A percentile compares a stretch with the other conserved stretches of the same genome.
phyloP scores from a whole-genome alignment of 2,888 invertebrate species.

The Chaetogeoica ovagalla region DNA sequence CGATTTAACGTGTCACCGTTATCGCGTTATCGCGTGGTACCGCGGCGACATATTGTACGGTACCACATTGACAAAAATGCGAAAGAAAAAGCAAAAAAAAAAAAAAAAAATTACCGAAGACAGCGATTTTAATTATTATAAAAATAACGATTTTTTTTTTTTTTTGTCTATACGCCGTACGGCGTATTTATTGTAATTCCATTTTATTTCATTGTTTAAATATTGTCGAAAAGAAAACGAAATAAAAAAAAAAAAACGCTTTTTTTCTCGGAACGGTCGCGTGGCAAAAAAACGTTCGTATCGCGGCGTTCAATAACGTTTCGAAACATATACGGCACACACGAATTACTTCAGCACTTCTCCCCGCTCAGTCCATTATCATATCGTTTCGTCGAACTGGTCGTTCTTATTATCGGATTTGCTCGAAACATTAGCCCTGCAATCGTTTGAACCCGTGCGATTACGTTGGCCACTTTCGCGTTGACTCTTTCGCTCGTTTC shows the following conservation, averaged over 20 bases:
- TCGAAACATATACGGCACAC: too few relatives aligned
- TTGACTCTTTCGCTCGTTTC: too few relatives aligned
- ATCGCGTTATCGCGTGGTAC: constrained; percentile 2
- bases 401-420: too few relatives aligned
- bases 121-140: constrained; percentile 25
- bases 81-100: too few relatives aligned
- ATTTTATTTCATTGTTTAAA: constrained; percentile 36
- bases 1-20: constrained; percentile 3
- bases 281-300: neutral
- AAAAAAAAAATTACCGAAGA: constrained; percentile 4
- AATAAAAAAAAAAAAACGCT: neutral
- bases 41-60: neutral
- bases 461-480: too few relatives aligned
- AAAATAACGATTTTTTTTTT: neutral
- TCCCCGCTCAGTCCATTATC: too few relatives aligned
- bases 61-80: constrained; percentile 39
- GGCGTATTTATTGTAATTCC: constrained; percentile 19
- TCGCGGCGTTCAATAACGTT: constrained; percentile 21
- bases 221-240: constrained; percentile 28
- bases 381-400: too few relatives aligned
- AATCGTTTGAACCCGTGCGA: too few relatives aligned
- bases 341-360: too few relatives aligned
- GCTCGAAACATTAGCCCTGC: too few relatives aligned
- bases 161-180: neutral
- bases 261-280: constrained; percentile 34